phyloP scores from a whole-genome alignment of 2,797 vertebrate species.

The Paramormyrops hopkinsi region DNA sequence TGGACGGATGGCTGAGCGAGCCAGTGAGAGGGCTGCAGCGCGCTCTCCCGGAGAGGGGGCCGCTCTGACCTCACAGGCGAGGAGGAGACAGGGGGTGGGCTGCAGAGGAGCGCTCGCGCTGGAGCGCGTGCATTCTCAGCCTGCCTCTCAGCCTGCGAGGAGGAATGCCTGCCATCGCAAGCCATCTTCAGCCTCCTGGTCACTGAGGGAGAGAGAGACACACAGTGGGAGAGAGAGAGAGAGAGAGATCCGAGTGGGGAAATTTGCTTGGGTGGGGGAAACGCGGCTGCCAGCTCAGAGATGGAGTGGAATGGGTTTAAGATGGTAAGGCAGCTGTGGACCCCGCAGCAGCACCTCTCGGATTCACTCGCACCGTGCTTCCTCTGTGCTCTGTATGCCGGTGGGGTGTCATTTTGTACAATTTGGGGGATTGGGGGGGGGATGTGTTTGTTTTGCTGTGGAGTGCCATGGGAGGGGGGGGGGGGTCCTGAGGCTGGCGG shows the following conservation, averaged over 20 bases:
- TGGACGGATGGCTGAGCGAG: slow-evolving; percentile 72
- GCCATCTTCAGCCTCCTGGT: slow-evolving; percentile 78
- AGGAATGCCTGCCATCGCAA: slow-evolving; percentile 91
- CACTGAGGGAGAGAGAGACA: slow-evolving; percentile 60
- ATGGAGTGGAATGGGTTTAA: slow-evolving; percentile 99
- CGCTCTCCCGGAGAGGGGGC: slow-evolving; percentile 78
- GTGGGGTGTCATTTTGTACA: background rate
- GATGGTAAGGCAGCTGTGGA: slow-evolving; percentile 83
- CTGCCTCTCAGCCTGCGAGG: slow-evolving; percentile 92
- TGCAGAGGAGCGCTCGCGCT: slow-evolving; percentile 83
- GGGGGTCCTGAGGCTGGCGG: slow-evolving; percentile 26
- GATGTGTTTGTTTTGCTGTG: slow-evolving; percentile 26
- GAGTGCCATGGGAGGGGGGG: slow-evolving; percentile 6
- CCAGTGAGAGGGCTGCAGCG: slow-evolving; percentile 74
- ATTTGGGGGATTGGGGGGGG: background rate
- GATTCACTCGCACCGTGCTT: slow-evolving; percentile 10
- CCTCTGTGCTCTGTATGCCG: slow-evolving; percentile 8
- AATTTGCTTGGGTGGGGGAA: slow-evolving; percentile 43
- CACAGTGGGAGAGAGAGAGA: slow-evolving; percentile 34
- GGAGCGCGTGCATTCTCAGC: slow-evolving; percentile 82
- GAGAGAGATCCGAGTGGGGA: slow-evolving; percentile 57
- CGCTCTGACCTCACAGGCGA: slow-evolving; percentile 83
- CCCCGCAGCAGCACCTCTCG: slow-evolving; percentile 30
- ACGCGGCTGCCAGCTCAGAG: slow-evolving; percentile 77
- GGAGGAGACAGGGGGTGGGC: slow-evolving; percentile 80